These are phyloP conservation scores for Pseudomyrmex cubaensis DNA, from an alignment of 1,140 invertebrate genomes.

Conservation along the genomic window DNA sequence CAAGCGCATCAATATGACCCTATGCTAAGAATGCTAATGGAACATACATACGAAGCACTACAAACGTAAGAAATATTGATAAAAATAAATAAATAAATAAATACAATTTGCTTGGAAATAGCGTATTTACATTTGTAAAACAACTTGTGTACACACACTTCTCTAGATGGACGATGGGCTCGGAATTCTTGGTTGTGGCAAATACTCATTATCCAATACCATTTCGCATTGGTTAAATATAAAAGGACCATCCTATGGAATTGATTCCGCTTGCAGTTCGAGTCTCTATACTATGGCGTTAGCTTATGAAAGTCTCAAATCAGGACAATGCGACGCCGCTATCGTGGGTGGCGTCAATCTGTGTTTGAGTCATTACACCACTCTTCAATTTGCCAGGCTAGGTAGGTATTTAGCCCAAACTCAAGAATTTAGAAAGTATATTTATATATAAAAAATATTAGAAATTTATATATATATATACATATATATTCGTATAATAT, in stretches of 20 bases:
- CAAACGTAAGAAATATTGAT: constrained; percentile 86
- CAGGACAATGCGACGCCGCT: constrained; percentile 93
- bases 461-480: too few relatives aligned
- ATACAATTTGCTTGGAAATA: too few relatives aligned
- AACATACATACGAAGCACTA: constrained; percentile 95
- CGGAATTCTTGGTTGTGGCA: constrained; percentile 88
- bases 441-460: neutral
- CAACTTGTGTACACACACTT: neutral
- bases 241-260: constrained; percentile 91
- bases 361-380: constrained; percentile 92
- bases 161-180: constrained; percentile 77
- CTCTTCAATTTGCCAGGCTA: constrained; percentile 90
- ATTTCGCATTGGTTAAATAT: constrained; percentile 91
- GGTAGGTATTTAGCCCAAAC: constrained; percentile 69
- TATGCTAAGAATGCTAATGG: constrained; percentile 93
- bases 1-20: constrained; percentile 96
- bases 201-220: constrained; percentile 95
- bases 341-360: constrained; percentile 94
- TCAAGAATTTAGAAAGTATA: neutral
- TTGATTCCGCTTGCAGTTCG: constrained; percentile 96
- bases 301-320: constrained; percentile 91
- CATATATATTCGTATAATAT: too few relatives aligned
- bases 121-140: neutral
- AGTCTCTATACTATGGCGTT: constrained; percentile 93
- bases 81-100: neutral